Conservation (phyloP, 2,888 invertebrate species). For the Halictus quadricinctus region DNA sequence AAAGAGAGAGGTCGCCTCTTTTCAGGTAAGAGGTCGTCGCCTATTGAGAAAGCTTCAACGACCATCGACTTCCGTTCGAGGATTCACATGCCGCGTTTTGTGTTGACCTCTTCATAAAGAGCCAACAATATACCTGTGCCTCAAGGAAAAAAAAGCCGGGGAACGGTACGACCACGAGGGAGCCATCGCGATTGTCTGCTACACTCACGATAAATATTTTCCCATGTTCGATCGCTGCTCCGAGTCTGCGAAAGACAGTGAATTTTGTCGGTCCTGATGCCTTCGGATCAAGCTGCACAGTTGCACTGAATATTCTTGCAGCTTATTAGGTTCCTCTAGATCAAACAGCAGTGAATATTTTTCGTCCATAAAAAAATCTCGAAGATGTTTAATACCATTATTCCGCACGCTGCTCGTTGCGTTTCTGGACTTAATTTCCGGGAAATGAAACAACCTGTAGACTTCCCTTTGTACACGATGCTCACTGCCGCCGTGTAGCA, state of each 20-base stretch:
- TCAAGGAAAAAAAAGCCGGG: neutral
- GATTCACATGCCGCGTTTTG: conserved; percentile 55
- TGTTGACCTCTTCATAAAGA: conserved; percentile 50
- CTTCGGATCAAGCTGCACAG: neutral
- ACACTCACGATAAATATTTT: conserved; percentile 12
- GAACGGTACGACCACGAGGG: conserved; percentile 1
- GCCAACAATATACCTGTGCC: conserved; percentile 14
- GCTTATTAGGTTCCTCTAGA: neutral
- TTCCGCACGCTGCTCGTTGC: neutral
- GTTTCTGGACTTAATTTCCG: neutral
- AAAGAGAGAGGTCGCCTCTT: conserved; percentile 40
- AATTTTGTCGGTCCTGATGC: neutral
- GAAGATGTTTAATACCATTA: neutral
- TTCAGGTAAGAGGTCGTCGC: conserved; percentile 57
- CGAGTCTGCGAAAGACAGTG: neutral
- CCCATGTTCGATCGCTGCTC: neutral
- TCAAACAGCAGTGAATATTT: too few relatives aligned
- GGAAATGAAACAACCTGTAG: neutral
- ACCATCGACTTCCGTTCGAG: conserved; percentile 59
- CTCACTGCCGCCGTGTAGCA: neutral
- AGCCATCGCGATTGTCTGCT: conserved; percentile 10
- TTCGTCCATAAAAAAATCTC: too few relatives aligned
- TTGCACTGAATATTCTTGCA: neutral
- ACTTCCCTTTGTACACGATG: neutral
- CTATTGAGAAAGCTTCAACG: conserved; percentile 58